Conservation (phyloP, 2,888 invertebrate genomes). For the Nebria salina region DNA sequence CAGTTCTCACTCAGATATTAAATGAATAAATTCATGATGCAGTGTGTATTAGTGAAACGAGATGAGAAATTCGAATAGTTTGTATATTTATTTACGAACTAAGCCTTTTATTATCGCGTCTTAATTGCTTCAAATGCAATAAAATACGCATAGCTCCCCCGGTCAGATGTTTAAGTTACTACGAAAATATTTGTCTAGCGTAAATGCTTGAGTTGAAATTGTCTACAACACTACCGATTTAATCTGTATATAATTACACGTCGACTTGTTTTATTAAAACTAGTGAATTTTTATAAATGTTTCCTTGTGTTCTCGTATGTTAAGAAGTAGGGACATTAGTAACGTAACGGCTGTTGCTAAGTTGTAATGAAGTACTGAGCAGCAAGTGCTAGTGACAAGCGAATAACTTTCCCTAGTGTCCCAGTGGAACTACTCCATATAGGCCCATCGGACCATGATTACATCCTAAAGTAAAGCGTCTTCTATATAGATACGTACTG, state of each 20-base stretch:
- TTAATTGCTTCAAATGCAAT: not conserved
- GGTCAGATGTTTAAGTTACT: too few relatives aligned
- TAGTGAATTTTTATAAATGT: not conserved
- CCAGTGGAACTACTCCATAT: not conserved
- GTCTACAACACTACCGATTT: too few relatives aligned
- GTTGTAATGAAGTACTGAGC: not conserved
- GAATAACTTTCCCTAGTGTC: not conserved
- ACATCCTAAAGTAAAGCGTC: not conserved
- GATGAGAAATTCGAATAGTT: constrained; percentile 18
- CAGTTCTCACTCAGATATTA: constrained; percentile 30
- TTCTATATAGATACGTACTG: not conserved
- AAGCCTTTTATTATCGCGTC: not conserved
- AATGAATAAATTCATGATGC: constrained; percentile 45
- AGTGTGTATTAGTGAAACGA: constrained; percentile 36
- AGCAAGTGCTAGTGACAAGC: not conserved
- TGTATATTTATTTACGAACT: not conserved
- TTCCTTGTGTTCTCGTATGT: not conserved
- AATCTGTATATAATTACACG: too few relatives aligned
- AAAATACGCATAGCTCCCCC: not conserved
- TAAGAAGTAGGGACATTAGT: not conserved
- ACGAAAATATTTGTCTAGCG: too few relatives aligned
- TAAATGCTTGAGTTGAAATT: too few relatives aligned
- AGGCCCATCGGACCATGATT: not conserved
- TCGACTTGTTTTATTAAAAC: not conserved
- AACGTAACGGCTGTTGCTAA: not conserved